Evolutionary conservation across 2,888 invertebrate species (phyloP), one percentile per base, ranked within the genome.

Genomic region (Perithous albicinctus): DNA sequence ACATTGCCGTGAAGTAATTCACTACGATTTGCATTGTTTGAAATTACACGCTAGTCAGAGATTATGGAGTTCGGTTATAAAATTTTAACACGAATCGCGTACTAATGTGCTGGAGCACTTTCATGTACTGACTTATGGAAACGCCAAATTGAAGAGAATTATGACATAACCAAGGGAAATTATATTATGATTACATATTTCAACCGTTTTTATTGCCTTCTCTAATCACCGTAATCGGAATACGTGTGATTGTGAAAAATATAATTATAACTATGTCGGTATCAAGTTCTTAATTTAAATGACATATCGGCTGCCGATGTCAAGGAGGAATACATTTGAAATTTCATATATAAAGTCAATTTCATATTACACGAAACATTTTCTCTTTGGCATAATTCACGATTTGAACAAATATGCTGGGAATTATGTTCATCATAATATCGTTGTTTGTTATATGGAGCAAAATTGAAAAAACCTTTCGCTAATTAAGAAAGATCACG

Each of bases 11-110:
- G 54, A n/a, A 64, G 56, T 15, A 63, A 29, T 79, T 43, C 29
- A 51, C 74, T 74, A 15, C 79, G 20, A 63, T 63, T 23, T 69
- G 73, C 74, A 69, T 70, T 80, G 80, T 70, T 75, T 29, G 59
- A 59, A 69, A 75, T 75, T 80, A 76, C 54, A 72, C 76, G 66
- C 32, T 59, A 46, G 15, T 29, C 10, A 3, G 46, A 35, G 59
- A 20, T 59, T 56, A 35, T 32, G 8, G 46, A 76, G 32, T 10
- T 32, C 54, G 0, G 35, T 54, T 20, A 72, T 46, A 59, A 59
- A 72, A 59, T 7, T 20, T 10, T 20, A 29, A 41, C 7, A 20
- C 41, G 32, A 7, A 32, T n/a, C 56, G 32, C 3, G 29, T n/a
- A 46, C 7, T 7, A 59, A 43, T 20, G 18, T 23, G 10, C 23